These are phyloP conservation scores for Psittacara wagleri DNA, from an alignment of 2,113 vertebrate species.

Conservation along the genomic window DNA sequence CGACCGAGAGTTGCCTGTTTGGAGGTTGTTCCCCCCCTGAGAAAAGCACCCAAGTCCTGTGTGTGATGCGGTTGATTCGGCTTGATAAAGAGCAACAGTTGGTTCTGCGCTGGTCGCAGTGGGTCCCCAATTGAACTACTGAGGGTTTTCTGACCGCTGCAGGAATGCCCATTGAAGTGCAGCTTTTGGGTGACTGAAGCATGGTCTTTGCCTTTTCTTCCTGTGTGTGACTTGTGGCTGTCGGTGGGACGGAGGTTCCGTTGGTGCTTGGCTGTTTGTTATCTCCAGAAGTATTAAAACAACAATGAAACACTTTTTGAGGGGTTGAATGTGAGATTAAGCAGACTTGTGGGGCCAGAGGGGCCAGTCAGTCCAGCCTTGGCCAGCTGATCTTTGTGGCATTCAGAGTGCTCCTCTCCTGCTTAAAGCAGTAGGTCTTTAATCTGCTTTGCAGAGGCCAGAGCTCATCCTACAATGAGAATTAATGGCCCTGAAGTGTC, in stretches of 20 bases:
- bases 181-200: not conserved
- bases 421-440: not conserved
- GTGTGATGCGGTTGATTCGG: not conserved
- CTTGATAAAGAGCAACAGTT: not conserved
- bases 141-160: not conserved
- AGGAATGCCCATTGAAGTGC: not conserved
- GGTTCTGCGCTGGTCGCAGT: rapidly evolving
- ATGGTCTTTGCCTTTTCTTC: not conserved
- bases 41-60: not conserved
- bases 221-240: not conserved
- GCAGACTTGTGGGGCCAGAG: not conserved
- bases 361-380: too few relatives aligned
- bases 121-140: not conserved
- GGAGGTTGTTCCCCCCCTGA: not conserved
- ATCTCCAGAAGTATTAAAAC: not conserved
- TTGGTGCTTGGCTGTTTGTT: not conserved
- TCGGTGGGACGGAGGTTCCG: not conserved
- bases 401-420: not conserved
- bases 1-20: not conserved
- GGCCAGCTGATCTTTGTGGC: not conserved
- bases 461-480: not conserved
- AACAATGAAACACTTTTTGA: rapidly evolving
- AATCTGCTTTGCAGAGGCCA: not conserved
- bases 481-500: not conserved
- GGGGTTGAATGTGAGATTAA: not conserved